Evolutionary conservation across 1,140 invertebrate species (phyloP), one percentile per base, ranked within the genome.

Genomic region (Nasonia longicornis): DNA sequence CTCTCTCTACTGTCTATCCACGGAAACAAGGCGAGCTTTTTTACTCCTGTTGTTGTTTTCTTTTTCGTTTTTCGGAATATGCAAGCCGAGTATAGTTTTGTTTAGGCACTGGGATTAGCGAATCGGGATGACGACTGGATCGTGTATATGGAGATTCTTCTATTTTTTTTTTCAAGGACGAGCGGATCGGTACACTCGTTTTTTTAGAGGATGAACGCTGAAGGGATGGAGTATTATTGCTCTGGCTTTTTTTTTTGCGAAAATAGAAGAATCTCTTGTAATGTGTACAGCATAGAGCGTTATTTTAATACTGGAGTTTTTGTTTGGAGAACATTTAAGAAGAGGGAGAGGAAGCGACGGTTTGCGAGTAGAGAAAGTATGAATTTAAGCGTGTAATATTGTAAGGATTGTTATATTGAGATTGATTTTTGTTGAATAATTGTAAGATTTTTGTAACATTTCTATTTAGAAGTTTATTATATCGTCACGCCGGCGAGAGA

Each of bases 361-460:
- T n/a, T 58, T 4, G 38, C 38, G 4, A n/a, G 6, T 6, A 58
- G 16, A 58, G 26, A 26, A 26, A n/a, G 6, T 20, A 58, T n/a
- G 52, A 58, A 20, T 58, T n/a, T 58, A 58, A 42, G 20, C 52
- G 52, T 58, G 52, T 58, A 58, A 58, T 83, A 85, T 85, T 82
- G 81, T 85, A 88, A 85, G 72, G 88, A 81, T 88, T 89, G 86
- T 89, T 88, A 88, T 88, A 88, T 80, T 77, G 80, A 87, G 84
- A 86, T 88, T 87, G 85, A 80, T 88, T 89, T 89, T 88, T 87
- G 87, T 89, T 89, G 84, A 89, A 88, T 89, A 89, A 86, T 89
- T 89, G 85, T 89, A 89, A 89, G 87, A 83, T 87, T 89, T 89
- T 89, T 88, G 85, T 88, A 89, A 88, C 79, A 74, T 86, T 86